These are phyloP conservation scores for Patella caerulea DNA, from an alignment of 2,888 invertebrate species.

Conservation along the genomic window DNA sequence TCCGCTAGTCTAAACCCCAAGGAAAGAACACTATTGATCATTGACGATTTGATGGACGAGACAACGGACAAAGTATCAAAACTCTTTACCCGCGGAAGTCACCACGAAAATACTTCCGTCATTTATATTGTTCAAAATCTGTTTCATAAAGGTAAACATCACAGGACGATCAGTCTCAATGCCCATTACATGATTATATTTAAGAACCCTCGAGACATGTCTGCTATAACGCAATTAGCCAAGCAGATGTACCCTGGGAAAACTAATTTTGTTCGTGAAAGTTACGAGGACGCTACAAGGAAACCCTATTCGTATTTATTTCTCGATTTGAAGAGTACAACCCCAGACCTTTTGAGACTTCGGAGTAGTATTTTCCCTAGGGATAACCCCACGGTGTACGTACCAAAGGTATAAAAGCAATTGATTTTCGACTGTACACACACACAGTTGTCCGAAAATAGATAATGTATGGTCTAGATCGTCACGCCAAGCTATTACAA, in stretches of 20 bases:
- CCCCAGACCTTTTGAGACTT: too few species aligned
- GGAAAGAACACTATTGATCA: background rate
- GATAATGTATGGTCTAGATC: background rate
- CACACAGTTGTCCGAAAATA: background rate
- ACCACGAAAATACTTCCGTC: slow-evolving; percentile 10
- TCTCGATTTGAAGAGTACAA: too few species aligned
- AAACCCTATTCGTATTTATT: too few species aligned
- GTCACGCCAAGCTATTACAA: background rate
- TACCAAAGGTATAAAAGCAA: slow-evolving; percentile 15
- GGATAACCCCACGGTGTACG: slow-evolving; percentile 17
- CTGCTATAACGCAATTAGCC: slow-evolving; percentile 5
- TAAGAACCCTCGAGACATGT: background rate
- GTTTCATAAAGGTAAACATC: slow-evolving; percentile 16
- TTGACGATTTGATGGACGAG: slow-evolving; percentile 21
- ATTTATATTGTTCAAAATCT: slow-evolving; percentile 8
- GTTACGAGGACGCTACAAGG: too few species aligned
- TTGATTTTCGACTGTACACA: background rate
- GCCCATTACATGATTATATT: slow-evolving; percentile 15
- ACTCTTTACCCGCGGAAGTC: slow-evolving; percentile 21
- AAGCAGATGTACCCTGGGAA: slow-evolving; percentile 18
- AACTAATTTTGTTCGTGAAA: too few species aligned
- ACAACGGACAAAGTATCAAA: slow-evolving; percentile 5
- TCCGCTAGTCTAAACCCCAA: background rate
- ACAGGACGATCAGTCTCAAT: slow-evolving; percentile 18
- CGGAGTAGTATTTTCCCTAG: slow-evolving; percentile 13